Conservation (phyloP, 2,797 vertebrate species). For the Micropoecilia bifurca region DNA sequence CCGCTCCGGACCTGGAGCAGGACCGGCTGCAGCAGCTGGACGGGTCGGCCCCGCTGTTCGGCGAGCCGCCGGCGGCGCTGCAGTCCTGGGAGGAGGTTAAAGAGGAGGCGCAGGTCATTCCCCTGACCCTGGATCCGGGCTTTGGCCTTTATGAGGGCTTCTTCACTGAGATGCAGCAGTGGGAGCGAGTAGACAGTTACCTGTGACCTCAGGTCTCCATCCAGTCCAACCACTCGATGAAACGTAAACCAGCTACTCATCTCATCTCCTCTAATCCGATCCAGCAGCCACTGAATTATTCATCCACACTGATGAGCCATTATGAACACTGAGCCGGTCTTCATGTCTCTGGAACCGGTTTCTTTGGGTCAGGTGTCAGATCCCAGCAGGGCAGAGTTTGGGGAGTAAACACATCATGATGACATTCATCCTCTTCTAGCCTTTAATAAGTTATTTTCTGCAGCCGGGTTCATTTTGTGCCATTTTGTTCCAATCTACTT, state of each 20-base stretch:
- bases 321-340: neutral
- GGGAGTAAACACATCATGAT: neutral
- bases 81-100: slow-evolving; percentile 87
- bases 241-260: slow-evolving; percentile 9
- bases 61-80: slow-evolving; percentile 73
- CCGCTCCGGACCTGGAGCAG: no score
- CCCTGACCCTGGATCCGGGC: slow-evolving; percentile 82
- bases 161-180: slow-evolving; percentile 85
- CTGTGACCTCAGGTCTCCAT: slow-evolving; percentile 72
- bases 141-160: slow-evolving; percentile 84
- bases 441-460: neutral
- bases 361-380: neutral
- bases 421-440: neutral
- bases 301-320: slow-evolving; percentile 11
- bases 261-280: slow-evolving; percentile 22
- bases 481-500: neutral
- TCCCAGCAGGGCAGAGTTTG: neutral
- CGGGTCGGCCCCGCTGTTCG: slow-evolving; percentile 77
- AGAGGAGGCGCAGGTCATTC: slow-evolving; percentile 79
- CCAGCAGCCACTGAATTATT: slow-evolving; percentile 23
- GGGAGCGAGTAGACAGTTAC: slow-evolving; percentile 81
- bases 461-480: neutral
- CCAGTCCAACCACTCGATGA: slow-evolving; percentile 10
- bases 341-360: neutral
- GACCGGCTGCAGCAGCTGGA: slow-evolving; percentile 80